A percentile compares a stretch with the other conserved stretches of the same genome.
These are phyloP conservation scores for Lynx canadensis DNA, from an alignment of 2,113 vertebrate genomes.

Conservation along the genomic window DNA sequence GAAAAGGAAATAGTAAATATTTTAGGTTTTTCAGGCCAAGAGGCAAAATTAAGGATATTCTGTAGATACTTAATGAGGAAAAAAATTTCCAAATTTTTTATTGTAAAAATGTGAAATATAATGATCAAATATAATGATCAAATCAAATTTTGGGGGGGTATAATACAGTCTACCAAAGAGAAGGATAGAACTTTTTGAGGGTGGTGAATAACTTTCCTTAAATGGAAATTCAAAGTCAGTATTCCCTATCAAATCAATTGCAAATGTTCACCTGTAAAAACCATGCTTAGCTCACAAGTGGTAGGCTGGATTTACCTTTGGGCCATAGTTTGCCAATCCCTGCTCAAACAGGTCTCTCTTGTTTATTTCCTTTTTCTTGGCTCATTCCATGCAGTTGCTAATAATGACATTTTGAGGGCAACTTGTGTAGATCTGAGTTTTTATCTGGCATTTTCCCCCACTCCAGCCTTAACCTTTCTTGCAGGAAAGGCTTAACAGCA, in stretches of 20 bases:
- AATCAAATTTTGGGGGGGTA: not conserved
- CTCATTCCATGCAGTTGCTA: not conserved
- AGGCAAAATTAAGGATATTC: conserved; percentile 33
- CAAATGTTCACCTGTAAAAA: not conserved
- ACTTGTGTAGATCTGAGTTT: not conserved
- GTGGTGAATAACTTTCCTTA: not conserved
- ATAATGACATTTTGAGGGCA: not conserved
- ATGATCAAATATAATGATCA: not conserved
- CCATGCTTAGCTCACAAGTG: not conserved
- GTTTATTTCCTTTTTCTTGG: not conserved
- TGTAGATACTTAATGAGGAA: not conserved
- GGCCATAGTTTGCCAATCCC: not conserved
- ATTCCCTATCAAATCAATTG: not conserved
- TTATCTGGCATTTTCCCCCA: not conserved
- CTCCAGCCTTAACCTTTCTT: not conserved
- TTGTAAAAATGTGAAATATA: conserved; percentile 22
- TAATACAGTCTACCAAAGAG: not conserved
- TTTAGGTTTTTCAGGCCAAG: not conserved
- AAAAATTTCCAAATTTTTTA: not conserved
- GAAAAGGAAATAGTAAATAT: not conserved
- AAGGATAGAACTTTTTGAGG: not conserved
- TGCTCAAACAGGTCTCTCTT: not conserved
- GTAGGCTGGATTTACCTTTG: not conserved
- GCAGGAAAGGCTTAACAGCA: not conserved
- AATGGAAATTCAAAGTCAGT: not conserved